Conservation (phyloP, 92 coral and sea anemone species). For the Parazoanthus swiftii region DNA sequence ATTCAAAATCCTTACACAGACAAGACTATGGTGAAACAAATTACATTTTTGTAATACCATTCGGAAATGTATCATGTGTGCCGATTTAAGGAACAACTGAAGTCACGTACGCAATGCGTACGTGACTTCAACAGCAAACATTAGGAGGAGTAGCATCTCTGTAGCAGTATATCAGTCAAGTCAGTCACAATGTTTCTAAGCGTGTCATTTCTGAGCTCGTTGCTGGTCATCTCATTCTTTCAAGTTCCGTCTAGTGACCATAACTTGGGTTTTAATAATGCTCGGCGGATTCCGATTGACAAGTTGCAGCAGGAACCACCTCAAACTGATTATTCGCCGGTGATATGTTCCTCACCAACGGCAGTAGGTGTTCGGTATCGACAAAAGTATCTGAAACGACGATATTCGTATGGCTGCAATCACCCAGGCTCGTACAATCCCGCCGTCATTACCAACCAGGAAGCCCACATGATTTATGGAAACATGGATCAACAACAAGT, state of each 20-base stretch:
- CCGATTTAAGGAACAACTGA: too few relatives aligned
- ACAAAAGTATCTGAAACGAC: too few relatives aligned
- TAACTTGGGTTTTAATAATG: neutral
- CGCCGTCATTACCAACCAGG: too few relatives aligned
- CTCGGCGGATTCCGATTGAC: too few relatives aligned
- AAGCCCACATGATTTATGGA: too few relatives aligned
- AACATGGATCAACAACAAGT: too few relatives aligned
- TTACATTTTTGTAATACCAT: neutral
- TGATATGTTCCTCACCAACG: neutral
- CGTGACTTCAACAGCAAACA: neutral
- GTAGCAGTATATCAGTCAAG: neutral
- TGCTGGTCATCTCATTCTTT: constrained; percentile 3
- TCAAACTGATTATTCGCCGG: constrained; percentile 7
- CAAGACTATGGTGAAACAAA: neutral
- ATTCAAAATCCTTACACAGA: neutral
- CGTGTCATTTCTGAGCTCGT: constrained; percentile 12
- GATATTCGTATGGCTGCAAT: too few relatives aligned
- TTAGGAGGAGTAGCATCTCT: constrained; percentile 14
- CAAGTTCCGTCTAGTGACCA: constrained; percentile 5
- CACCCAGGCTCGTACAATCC: too few relatives aligned
- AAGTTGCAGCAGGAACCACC: neutral
- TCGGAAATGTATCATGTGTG: neutral
- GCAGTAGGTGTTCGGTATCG: too few relatives aligned
- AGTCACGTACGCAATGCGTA: neutral
- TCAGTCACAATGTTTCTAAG: constrained; percentile 11